phyloP scores from a whole-genome alignment of 1,140 invertebrate species.

The Myzus persicae region DNA sequence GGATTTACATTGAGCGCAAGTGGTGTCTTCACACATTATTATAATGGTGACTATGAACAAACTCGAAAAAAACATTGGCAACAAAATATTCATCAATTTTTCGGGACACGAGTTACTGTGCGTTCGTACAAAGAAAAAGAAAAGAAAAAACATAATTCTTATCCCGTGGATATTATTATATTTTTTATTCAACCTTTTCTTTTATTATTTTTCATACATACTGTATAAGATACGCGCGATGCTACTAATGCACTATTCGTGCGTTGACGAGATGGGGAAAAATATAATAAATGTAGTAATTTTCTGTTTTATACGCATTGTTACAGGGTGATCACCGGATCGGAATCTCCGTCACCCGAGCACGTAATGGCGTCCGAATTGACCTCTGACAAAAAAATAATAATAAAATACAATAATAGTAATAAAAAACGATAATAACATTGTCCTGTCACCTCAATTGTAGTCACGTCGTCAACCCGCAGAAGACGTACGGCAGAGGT shows the following conservation, averaged over 20 bases:
- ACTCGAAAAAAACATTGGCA: neutral
- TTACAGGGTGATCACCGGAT: constrained; percentile 50
- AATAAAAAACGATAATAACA: constrained; percentile 40
- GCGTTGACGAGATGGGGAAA: constrained; percentile 23
- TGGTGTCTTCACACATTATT: neutral
- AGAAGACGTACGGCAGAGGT: neutral
- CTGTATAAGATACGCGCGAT: neutral
- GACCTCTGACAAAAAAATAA: constrained; percentile 44
- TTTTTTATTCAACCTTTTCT: neutral
- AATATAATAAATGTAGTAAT: constrained; percentile 33
- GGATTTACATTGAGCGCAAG: neutral
- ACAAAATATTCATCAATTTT: constrained; percentile 26
- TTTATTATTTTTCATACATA: constrained; percentile 2
- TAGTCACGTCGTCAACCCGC: constrained; percentile 33
- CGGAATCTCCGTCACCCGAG: constrained; percentile 53
- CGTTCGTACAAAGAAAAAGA: neutral
- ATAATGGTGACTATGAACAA: neutral
- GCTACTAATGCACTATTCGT: constrained; percentile 36
- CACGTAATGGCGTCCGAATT: constrained; percentile 45
- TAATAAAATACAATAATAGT: constrained; percentile 41
- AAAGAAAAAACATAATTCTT: constrained; percentile 19
- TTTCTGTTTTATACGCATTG: constrained; percentile 45
- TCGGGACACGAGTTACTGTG: neutral
- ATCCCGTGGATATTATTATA: constrained; percentile 9
- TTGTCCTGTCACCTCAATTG: constrained; percentile 40